These are phyloP conservation scores for Drosophila stalkeri DNA, from an alignment of 2,888 invertebrate genomes.

Conservation along the genomic window DNA sequence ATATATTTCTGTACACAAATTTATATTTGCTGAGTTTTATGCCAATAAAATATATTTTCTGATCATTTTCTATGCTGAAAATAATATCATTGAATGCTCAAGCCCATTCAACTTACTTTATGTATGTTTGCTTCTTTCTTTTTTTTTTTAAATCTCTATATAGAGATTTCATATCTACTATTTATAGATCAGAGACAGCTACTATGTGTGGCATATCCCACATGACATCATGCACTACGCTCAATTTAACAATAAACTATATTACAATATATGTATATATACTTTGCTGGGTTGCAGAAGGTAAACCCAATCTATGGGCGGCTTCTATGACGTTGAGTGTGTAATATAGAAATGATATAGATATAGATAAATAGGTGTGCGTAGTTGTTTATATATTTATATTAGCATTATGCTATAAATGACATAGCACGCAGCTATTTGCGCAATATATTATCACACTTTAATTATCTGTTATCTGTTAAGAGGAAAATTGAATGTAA, in stretches of 20 bases:
- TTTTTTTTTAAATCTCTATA: too few relatives aligned
- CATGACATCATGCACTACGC: not conserved
- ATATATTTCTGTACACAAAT: not conserved
- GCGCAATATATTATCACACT: constrained; percentile 49
- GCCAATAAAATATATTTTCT: not conserved
- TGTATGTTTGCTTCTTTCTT: too few relatives aligned
- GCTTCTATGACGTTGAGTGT: not conserved
- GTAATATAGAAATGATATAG: not conserved
- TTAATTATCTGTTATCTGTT: constrained; percentile 52
- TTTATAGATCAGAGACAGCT: not conserved
- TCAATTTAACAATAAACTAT: not conserved
- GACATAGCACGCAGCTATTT: constrained; percentile 46
- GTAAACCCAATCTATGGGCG: not conserved
- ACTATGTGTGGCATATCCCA: not conserved
- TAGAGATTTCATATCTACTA: not conserved
- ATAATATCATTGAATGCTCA: not conserved
- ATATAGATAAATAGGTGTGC: constrained; percentile 6
- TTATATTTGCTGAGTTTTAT: not conserved
- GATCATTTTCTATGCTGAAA: not conserved
- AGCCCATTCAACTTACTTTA: not conserved
- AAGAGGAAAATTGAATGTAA: constrained; percentile 23
- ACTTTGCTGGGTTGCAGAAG: constrained; percentile 1
- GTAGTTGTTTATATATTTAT: constrained; percentile 43
- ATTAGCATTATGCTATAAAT: constrained; percentile 42
- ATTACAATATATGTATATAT: not conserved